Base-by-base conservation (phyloP, 2,113 vertebrate species). In the Cyprinodon brontotheroides region DNA sequence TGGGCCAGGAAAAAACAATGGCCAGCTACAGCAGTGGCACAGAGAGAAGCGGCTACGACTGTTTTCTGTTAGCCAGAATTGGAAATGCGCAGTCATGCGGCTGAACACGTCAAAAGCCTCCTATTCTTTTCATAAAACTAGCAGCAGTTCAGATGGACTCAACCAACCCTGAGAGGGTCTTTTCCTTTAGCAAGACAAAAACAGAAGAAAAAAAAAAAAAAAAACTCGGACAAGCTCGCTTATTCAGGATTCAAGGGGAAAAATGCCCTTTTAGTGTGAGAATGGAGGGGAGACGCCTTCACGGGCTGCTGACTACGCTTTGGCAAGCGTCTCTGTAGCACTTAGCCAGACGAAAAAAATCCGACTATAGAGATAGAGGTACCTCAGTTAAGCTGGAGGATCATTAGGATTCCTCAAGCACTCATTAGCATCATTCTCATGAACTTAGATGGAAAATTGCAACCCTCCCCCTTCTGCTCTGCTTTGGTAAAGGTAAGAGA, bases 291-390 rank as follows among this genome's bases (percentile, higher is more conserved):
- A 95, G 95, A 97, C 94, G 96, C 96, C 96, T 98, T 98, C 96
- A 98, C 95, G 95, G 98, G 95, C 97, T 94, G 94, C 92, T 97
- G 95, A 92, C 95, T 96, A 94, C 93, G 94, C 94, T 93, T 97
- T 92, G 61, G 90, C 94, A 92, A 91, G 95, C 90, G 89, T 94
- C 95, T 93, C 94, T 80, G 84, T 81, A 93, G 84, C 92, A 93
- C 92, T 95, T 93, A 94, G 93, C 86, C 78, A 89, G 93, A 97
- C 95, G 95, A 93, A 93, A 90, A 85, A 73, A 94, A 93, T 87
- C 72, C 77, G 59, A 74, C 60, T 45, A 22, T 65, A 61, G 92
- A 93, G 92, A 82, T 92, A 93, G 87, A 94, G 92, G 94, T 95
- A 94, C 91, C 94, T 95, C 43, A 92, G 94, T 95, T 95, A 92